Conservation (phyloP, 2,888 invertebrate species). For the Lysandra coridon region DNA sequence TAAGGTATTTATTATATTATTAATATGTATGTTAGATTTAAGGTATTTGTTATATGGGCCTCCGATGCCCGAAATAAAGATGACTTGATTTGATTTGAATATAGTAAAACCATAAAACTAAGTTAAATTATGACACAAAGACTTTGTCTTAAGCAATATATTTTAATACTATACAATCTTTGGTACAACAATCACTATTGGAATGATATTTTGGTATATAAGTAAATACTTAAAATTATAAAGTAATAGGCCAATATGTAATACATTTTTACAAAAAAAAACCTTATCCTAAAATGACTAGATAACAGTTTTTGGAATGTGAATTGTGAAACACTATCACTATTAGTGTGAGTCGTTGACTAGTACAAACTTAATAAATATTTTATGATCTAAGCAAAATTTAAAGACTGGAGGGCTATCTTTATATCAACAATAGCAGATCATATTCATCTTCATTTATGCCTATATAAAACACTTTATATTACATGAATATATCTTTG, state of each 20-base stretch:
- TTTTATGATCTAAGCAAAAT: neutral
- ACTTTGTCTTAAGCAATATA: slow-evolving; percentile 20
- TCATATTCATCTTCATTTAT: slow-evolving; percentile 36
- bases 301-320: slow-evolving; percentile 19
- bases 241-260: slow-evolving; percentile 28
- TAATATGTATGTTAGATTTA: too few relatives aligned
- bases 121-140: neutral
- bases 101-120: too few relatives aligned
- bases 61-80: too few relatives aligned
- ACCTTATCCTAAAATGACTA: slow-evolving; percentile 22
- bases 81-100: too few relatives aligned
- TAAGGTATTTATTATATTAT: too few relatives aligned
- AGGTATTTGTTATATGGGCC: too few relatives aligned
- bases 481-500: slow-evolving; percentile 94
- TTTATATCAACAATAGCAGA: neutral
- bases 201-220: slow-evolving; percentile 17
- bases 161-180: slow-evolving; percentile 35
- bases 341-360: neutral
- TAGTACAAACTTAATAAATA: slow-evolving; percentile 13
- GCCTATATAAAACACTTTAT: slow-evolving; percentile 42
- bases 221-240: neutral
- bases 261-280: slow-evolving; percentile 25
- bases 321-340: neutral
- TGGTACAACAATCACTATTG: slow-evolving; percentile 33
- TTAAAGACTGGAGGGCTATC: slow-evolving; percentile 7